phyloP scores from a whole-genome alignment of 2,797 vertebrate species.

The Aplochiton taeniatus region DNA sequence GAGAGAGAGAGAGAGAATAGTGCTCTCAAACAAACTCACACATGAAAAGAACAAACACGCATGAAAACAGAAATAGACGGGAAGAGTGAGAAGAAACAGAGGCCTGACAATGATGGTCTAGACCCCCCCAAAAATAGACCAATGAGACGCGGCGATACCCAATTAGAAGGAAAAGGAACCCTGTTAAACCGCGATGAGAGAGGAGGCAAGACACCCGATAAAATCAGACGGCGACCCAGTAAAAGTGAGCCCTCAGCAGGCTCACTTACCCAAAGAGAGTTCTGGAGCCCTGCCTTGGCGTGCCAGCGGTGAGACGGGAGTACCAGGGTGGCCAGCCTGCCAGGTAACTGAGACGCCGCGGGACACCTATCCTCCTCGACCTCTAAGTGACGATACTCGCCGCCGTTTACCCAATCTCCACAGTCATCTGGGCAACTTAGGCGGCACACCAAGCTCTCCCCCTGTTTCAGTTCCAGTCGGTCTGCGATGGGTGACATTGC shows the following conservation, averaged over 20 bases:
- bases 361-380: slow-evolving; percentile 8
- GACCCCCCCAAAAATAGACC: slow-evolving; percentile 23
- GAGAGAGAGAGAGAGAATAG: background rate
- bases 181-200: slow-evolving; percentile 38
- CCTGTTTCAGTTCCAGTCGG: no score
- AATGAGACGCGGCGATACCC: slow-evolving; percentile 28
- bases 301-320: background rate
- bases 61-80: background rate
- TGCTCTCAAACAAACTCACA: background rate
- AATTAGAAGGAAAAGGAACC: slow-evolving; percentile 43
- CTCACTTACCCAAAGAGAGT: slow-evolving; percentile 14
- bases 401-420: background rate
- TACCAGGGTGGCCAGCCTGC: background rate
- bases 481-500: no score
- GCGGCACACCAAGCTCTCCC: no score
- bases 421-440: no score
- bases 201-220: slow-evolving; percentile 50
- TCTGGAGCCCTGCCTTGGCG: slow-evolving; percentile 1
- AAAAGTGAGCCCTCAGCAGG: slow-evolving; percentile 38
- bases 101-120: slow-evolving; percentile 38
- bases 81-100: slow-evolving; percentile 5
- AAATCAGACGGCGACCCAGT: slow-evolving; percentile 41
- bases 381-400: slow-evolving; percentile 14
- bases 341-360: slow-evolving; percentile 17
- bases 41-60: background rate